Base-by-base conservation (phyloP, 2,113 vertebrate species). In the Antechinus stuartii region DNA sequence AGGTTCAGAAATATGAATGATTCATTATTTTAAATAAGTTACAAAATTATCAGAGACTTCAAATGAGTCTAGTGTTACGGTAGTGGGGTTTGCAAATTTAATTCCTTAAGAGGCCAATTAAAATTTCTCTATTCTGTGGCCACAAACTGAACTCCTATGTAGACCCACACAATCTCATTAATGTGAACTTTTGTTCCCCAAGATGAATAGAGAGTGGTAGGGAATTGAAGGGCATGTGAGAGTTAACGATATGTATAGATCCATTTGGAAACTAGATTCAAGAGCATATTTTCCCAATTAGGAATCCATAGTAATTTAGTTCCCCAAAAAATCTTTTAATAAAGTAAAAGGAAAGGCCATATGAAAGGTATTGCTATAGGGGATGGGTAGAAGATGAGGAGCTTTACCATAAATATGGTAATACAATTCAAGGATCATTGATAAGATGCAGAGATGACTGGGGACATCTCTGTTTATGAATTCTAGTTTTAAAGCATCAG, bases 181-280 rank as follows among this genome's bases (percentile, higher is more conserved):
- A 84, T 84, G 68, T 84, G 68, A 84, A n/a, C n/a, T 19, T 84
- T 84, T 84, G n/a, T n/a, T 84, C n/a, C 68, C n/a, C n/a, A 84
- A 23, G n/a, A 22, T 22, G 4, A 42, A n/a, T 84, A 42, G 68
- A 42, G 16, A 42, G n/a, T 84, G n/a, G 42, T 42, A 23, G n/a
- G 2, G 19, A 84, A 84, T 84, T 84, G n/a, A 42, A 42, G n/a
- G 2, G 7, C n/a, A 7, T 6, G 23, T 42, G n/a, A 84, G 68
- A 42, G n/a, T 84, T 84, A 42, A 42, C 35, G 1, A 42, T 84
- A 22, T 6, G 19, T 23, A 10, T 42, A 84, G n/a, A 84, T 84
- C 19, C 35, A 42, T 84, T 84, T 42, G n/a, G 19, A 42, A 42
- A 84, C n/a, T 1, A 42, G 68, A 42, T 84, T 84, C 35, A 84